Evolutionary conservation across 2,797 vertebrate species (phyloP).

Genomic region (Petrocephalus schoutedeni): DNA sequence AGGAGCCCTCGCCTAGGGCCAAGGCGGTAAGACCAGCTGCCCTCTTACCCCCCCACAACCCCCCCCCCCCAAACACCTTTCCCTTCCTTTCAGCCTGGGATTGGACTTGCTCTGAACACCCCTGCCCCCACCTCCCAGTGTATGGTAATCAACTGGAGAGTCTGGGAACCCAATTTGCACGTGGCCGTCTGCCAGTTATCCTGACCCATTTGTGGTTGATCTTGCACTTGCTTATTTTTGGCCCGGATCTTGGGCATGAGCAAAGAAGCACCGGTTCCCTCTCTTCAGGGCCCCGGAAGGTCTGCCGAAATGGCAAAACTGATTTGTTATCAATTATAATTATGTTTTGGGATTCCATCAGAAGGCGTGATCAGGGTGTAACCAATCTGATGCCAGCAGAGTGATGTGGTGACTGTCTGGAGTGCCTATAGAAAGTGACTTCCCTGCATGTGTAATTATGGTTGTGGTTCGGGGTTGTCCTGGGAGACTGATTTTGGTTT

Average conservation of each 20-base stretch:
- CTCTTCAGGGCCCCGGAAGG: neutral
- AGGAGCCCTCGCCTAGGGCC: slow-evolving; percentile 68
- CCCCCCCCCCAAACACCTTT: neutral
- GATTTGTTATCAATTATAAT: neutral
- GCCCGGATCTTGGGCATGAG: slow-evolving; percentile 25
- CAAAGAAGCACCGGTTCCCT: neutral
- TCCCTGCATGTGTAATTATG: slow-evolving; percentile 13
- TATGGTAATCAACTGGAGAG: slow-evolving; percentile 43
- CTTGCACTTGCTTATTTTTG: slow-evolving; percentile 22
- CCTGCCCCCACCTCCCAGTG: slow-evolving; percentile 29
- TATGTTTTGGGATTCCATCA: neutral
- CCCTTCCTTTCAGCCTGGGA: neutral
- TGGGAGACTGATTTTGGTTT: neutral
- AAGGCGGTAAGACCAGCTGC: slow-evolving; percentile 70
- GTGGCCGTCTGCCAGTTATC: slow-evolving; percentile 42
- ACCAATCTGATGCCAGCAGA: neutral
- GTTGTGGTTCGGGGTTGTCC: neutral
- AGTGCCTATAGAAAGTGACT: neutral
- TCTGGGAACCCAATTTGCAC: slow-evolving; percentile 46
- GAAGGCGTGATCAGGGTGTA: slow-evolving; percentile 5
- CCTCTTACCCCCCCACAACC: slow-evolving; percentile 7
- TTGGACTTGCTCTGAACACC: slow-evolving; percentile 18
- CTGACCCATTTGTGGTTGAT: slow-evolving; percentile 45
- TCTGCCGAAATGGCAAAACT: neutral
- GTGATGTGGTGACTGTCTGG: neutral